These are phyloP conservation scores for Venturia canescens DNA, from an alignment of 1,140 invertebrate genomes.

Conservation along the genomic window DNA sequence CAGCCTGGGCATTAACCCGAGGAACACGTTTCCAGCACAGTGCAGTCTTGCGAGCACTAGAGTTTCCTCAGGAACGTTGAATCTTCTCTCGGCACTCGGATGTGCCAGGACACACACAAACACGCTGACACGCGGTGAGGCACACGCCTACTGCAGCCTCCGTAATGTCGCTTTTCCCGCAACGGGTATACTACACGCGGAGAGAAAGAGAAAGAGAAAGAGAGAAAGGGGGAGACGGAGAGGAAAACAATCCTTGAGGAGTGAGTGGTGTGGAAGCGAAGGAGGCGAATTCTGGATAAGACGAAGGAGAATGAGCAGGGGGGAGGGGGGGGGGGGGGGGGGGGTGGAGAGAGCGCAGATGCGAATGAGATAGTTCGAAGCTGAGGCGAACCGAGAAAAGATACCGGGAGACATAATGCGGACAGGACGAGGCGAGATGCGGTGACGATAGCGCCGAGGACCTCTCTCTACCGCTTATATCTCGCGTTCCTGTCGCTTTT, in stretches of 20 bases:
- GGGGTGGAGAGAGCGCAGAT: conserved; percentile 55
- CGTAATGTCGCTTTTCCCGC: conserved; percentile 8
- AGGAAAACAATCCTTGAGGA: not conserved
- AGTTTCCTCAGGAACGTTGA: not conserved
- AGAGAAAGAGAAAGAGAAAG: not conserved
- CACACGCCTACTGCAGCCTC: conserved; percentile 10
- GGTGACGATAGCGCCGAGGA: conserved; percentile 59
- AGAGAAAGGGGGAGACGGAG: too few species aligned
- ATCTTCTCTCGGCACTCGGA: not conserved
- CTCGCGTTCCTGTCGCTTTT: conserved; percentile 46
- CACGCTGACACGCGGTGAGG: not conserved
- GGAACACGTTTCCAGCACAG: not conserved
- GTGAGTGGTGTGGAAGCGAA: conserved; percentile 5
- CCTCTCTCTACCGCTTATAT: conserved; percentile 46
- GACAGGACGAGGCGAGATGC: conserved; percentile 64
- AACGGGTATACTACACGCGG: not conserved
- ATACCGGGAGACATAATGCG: conserved; percentile 61
- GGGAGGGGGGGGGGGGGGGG: not conserved
- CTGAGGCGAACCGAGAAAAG: conserved; percentile 58
- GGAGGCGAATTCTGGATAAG: conserved; percentile 22
- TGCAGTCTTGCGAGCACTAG: not conserved
- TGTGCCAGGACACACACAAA: not conserved
- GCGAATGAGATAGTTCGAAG: conserved; percentile 62
- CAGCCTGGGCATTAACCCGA: not conserved
- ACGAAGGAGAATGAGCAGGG: conserved; percentile 1